Evolutionary conservation across 2,113 vertebrate genomes (phyloP), one percentile per base, ranked within the genome.

Genomic region (Halichoeres trimaculatus): DNA sequence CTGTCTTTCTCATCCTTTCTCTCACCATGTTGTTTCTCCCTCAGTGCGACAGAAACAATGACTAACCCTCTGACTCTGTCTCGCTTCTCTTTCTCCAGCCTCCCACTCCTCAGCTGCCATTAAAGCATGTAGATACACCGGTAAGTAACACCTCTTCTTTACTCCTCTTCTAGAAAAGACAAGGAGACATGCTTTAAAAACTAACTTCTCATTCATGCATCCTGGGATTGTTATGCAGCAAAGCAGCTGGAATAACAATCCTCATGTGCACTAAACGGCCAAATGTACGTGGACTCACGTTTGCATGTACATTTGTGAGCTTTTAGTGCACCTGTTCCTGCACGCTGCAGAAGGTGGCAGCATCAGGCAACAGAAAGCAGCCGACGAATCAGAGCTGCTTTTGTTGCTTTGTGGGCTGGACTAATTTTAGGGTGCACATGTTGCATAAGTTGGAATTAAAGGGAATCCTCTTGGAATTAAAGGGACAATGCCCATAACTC

Each of bases 41-140:
- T 76, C 59, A 1, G 9, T 51, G 81, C 74, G 76, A 83, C 65
- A 57, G 72, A 89, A 85, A 86, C 74, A 74, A 70, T 66, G 78
- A 79, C 81, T 86, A 76, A 87, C 55, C 70, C 41, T 0, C 47
- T 67, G 72, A 48, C 69, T 87, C 70, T 89, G 41, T 87, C 60
- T 88, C 17, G 24, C 73, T 80, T 84, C 12, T 88, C 69, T 45
- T 7, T 78, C 78, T 91, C 52, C 88, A 92, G 94, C 90, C 92
- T 77, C 74, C 92, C 67, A 91, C 70, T 17, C 93, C 92, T 63
- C 94, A 96, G 83, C 93, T 92, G 85, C 89, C 93, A 65, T 84
- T 90, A 83, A 94, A 95, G 91, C 93, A 95, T 94, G 94, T 94
- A 94, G 94, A 94, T 24, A 73, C 92, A 20, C 89, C 90, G 88